phyloP scores from a whole-genome alignment of 2,888 invertebrate species.

The Hedya salicella region DNA sequence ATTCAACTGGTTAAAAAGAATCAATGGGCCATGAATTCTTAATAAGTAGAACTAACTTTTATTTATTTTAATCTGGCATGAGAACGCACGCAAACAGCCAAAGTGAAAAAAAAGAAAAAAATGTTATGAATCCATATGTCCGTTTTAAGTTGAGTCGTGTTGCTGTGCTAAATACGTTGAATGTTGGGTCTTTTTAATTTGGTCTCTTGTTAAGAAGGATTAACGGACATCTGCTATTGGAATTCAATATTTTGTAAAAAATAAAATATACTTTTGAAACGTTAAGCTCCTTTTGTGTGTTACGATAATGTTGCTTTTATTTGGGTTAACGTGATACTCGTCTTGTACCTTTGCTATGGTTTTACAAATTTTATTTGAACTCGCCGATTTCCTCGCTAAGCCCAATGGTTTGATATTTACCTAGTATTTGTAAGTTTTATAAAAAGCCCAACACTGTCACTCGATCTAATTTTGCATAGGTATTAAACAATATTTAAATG shows the following conservation, averaged over 20 bases:
- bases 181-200: conserved; percentile 26
- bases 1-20: conserved; percentile 56
- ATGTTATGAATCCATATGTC: conserved; percentile 40
- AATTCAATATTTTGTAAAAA: conserved; percentile 43
- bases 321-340: conserved; percentile 19
- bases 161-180: not conserved
- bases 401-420: too few species aligned
- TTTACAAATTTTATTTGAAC: not conserved
- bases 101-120: conserved; percentile 35
- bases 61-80: conserved; percentile 61
- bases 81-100: conserved; percentile 52
- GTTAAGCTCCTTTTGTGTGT: conserved; percentile 37
- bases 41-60: conserved; percentile 41
- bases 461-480: too few species aligned
- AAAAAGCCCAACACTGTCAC: too few species aligned
- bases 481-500: too few species aligned
- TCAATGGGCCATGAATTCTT: conserved; percentile 38
- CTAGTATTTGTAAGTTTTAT: too few species aligned
- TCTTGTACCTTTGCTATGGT: not conserved
- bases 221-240: conserved; percentile 48
- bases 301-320: conserved; percentile 37
- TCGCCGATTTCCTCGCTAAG: too few species aligned
- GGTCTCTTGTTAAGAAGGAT: conserved; percentile 46
- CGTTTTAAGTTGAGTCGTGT: conserved; percentile 15
- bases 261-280: conserved; percentile 35